Percentiles rank a stretch among this genome's conserved stretches.
phyloP scores from a whole-genome alignment of 30 jellyfish, hydroid and myxozoan species.

The Calvadosia cruxmelitensis region DNA sequence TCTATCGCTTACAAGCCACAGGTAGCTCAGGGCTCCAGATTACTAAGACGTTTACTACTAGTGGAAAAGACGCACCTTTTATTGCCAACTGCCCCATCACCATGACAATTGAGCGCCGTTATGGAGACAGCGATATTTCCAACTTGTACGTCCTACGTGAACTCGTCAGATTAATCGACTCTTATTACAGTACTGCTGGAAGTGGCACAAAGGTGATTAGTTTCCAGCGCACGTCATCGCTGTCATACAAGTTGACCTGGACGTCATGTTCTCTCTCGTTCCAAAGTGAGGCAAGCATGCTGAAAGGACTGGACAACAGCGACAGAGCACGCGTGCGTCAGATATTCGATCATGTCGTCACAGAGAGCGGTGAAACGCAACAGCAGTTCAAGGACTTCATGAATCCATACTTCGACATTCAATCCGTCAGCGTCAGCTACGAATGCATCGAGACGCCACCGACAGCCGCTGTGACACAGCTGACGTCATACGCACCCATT shows the following conservation, averaged over 20 bases:
- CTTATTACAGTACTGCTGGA: slow-evolving; percentile 22
- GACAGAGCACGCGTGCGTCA: slow-evolving; percentile 27
- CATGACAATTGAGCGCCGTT: slow-evolving; percentile 15
- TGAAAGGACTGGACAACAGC: slow-evolving; percentile 41
- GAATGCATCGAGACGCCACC: slow-evolving; percentile 84
- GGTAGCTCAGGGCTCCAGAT: slow-evolving; percentile 51
- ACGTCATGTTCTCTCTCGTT: slow-evolving; percentile 63
- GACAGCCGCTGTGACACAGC: slow-evolving; percentile 15
- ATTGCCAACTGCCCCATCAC: slow-evolving; percentile 41
- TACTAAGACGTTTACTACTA: slow-evolving; percentile 10
- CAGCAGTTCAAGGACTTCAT: slow-evolving; percentile 16
- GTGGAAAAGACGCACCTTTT: slow-evolving; percentile 17
- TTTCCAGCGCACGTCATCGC: slow-evolving; percentile 17
- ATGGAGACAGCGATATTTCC: slow-evolving; percentile 10
- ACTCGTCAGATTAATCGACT: slow-evolving; percentile 24
- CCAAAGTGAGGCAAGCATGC: slow-evolving; percentile 32
- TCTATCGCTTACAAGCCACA: slow-evolving; percentile 51
- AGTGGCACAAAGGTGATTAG: slow-evolving; percentile 32
- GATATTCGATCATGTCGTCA: slow-evolving; percentile 37
- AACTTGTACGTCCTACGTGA: slow-evolving; percentile 47
- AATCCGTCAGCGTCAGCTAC: slow-evolving; percentile 19
- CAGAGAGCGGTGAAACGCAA: slow-evolving; percentile 15
- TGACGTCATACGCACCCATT: slow-evolving; percentile 21
- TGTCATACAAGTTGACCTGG: slow-evolving; percentile 26
- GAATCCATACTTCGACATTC: slow-evolving; percentile 16